Base-by-base conservation (phyloP, 2,888 invertebrate genomes). In the Vandiemenella viatica region DNA sequence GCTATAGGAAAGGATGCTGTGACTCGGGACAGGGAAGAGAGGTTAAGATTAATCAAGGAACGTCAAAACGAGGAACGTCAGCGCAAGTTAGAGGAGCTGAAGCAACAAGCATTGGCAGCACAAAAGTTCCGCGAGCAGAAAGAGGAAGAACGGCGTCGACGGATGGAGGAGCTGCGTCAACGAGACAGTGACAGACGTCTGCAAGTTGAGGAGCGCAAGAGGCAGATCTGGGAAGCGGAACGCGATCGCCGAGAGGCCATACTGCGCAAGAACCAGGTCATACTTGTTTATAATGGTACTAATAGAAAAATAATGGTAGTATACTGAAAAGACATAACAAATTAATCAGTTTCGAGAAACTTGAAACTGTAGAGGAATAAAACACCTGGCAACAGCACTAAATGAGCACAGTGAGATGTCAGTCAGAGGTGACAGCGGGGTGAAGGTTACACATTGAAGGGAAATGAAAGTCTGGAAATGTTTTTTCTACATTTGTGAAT, bases 121-220 rank as follows among this genome's bases (percentile, higher is more conserved):
- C 89, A 90, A 71, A 80, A 81, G 63, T 88, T 87, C 69, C 79
- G 90, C 45, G 89, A 89, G 72, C 86, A 86, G 67, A 80, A 88
- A 60, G 90, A 90, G 64, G 83, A 84, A 57, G 89, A 90, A 64
- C 73, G 90, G 49, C 75, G 86, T 59, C 74, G 76, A 60, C 75
- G 88, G 58, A 80, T 89, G 64, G 88, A 88, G 55, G 89, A 90
- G 61, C 78, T 88, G 65, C 77, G 85, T 58, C 70, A 75, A 53
- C 79, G 79, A 55, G 90, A 91, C 65, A 79, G 77, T 60, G 81
- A 82, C 62, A 76, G 82, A 19, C 54, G 54, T 3, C 63, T 61
- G 48, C 72, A 79, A 73, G 90, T 90, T 55, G 91, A 90, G 70
- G 90, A 91, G 70, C 76, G 90, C 60, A 90, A 90, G 68, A 78